Conservation (phyloP, 2,888 invertebrate genomes). For the Phalangium opilio region DNA sequence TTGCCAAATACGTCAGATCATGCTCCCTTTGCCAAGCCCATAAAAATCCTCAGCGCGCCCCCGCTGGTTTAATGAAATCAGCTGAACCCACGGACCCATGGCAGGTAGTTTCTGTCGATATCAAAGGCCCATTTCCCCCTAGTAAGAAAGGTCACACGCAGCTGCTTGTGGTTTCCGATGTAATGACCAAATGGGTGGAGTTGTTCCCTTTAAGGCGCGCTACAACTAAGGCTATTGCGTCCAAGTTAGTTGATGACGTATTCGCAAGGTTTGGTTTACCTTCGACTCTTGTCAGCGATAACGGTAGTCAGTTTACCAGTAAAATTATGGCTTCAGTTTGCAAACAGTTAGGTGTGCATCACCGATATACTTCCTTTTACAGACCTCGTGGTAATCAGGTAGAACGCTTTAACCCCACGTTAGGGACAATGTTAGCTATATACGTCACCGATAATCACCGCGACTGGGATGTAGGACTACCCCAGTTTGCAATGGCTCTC, state of each 20-base stretch:
- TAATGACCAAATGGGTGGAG: conserved; percentile 2
- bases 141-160: too few species aligned
- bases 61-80: too few species aligned
- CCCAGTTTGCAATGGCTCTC: too few species aligned
- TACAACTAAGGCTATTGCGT: neutral
- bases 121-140: too few species aligned
- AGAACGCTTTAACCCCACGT: conserved; percentile 4
- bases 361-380: conserved; percentile 3
- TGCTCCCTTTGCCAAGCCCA: too few species aligned
- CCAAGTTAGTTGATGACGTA: neutral
- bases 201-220: conserved; percentile 1
- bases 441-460: conserved; percentile 2
- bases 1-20: too few species aligned
- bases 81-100: too few species aligned
- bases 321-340: neutral
- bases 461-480: too few species aligned
- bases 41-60: too few species aligned
- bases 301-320: conserved; percentile 1
- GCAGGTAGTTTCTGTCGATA: too few species aligned
- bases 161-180: too few species aligned
- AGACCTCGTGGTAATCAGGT: conserved; percentile 10
- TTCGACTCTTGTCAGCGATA: conserved; percentile 7
- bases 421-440: conserved; percentile 7
- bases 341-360: neutral
- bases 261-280: too few species aligned